These are phyloP conservation scores for Sinocyclocheilus grahami DNA, from an alignment of 2,113 vertebrate genomes.

Conservation along the genomic window DNA sequence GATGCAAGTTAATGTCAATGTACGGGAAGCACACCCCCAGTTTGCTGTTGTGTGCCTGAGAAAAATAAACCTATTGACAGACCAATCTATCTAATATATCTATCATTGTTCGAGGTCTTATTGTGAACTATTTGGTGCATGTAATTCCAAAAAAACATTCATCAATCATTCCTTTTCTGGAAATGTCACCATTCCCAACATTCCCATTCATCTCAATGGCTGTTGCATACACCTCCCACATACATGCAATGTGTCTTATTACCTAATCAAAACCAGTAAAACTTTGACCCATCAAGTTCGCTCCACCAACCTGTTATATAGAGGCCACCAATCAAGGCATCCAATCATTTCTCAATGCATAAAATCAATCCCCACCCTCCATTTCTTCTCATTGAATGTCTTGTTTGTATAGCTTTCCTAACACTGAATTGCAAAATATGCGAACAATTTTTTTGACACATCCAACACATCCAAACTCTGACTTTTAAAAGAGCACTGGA, in stretches of 20 bases:
- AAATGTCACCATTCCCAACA: not conserved
- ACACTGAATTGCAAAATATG: not conserved
- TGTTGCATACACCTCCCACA: not conserved
- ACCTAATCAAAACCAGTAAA: too few relatives aligned
- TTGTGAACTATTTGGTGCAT: not conserved
- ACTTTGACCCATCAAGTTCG: too few relatives aligned
- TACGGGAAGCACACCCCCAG: too few relatives aligned
- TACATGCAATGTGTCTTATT: not conserved
- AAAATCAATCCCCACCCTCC: not conserved
- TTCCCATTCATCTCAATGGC: not conserved
- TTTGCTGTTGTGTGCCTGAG: too few relatives aligned
- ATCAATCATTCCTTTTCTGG: not conserved
- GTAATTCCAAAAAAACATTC: not conserved
- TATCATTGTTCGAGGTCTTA: not conserved
- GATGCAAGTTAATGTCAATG: too few relatives aligned
- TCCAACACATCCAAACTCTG: not conserved
- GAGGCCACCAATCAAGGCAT: not conserved
- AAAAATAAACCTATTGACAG: not conserved
- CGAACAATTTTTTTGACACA: not conserved
- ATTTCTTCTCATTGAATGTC: not conserved
- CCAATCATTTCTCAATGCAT: not conserved
- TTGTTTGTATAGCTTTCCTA: not conserved
- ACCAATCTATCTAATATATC: not conserved
- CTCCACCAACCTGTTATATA: too few relatives aligned
- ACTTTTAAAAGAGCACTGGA: not conserved